These are phyloP conservation scores for Molossus molossus DNA, from an alignment of 2,797 vertebrate species.

Conservation along the genomic window DNA sequence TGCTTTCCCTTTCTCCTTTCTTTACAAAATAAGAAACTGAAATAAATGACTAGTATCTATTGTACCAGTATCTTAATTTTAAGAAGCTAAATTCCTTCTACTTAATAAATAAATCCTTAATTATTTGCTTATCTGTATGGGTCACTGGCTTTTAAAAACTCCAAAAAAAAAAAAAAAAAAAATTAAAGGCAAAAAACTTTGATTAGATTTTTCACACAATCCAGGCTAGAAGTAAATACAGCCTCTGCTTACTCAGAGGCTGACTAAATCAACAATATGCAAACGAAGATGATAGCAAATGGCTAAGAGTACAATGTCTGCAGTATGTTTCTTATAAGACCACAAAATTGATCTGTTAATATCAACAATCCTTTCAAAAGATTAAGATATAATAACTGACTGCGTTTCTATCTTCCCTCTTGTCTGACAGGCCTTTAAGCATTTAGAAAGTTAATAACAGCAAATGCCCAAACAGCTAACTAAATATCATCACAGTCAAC, in stretches of 20 bases:
- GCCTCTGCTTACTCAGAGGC: conserved; percentile 65
- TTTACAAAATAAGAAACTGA: conserved; percentile 5
- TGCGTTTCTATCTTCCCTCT: conserved; percentile 26
- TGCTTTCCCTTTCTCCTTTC: background rate
- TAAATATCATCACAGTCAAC: conserved; percentile 17
- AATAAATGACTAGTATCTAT: background rate
- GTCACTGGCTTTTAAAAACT: conserved; percentile 39
- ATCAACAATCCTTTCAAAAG: conserved; percentile 45
- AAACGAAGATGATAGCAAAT: conserved; percentile 74
- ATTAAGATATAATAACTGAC: conserved; percentile 52
- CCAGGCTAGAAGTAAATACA: conserved; percentile 68
- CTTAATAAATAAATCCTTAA: conserved; percentile 42
- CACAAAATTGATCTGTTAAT: conserved; percentile 29
- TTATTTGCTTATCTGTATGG: conserved; percentile 41
- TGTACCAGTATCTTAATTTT: background rate
- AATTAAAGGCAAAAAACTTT: background rate
- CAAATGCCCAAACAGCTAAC: conserved; percentile 24
- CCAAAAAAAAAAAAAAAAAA: background rate
- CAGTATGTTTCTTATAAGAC: conserved; percentile 22
- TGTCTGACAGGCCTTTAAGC: conserved; percentile 13
- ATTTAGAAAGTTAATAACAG: conserved; percentile 32
- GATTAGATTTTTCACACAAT: conserved; percentile 64
- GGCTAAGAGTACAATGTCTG: conserved; percentile 69
- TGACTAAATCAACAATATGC: conserved; percentile 61
- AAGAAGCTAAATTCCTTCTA: conserved; percentile 58